phyloP scores from a whole-genome alignment of 2,888 invertebrate species.

The Tetragonisca angustula region DNA sequence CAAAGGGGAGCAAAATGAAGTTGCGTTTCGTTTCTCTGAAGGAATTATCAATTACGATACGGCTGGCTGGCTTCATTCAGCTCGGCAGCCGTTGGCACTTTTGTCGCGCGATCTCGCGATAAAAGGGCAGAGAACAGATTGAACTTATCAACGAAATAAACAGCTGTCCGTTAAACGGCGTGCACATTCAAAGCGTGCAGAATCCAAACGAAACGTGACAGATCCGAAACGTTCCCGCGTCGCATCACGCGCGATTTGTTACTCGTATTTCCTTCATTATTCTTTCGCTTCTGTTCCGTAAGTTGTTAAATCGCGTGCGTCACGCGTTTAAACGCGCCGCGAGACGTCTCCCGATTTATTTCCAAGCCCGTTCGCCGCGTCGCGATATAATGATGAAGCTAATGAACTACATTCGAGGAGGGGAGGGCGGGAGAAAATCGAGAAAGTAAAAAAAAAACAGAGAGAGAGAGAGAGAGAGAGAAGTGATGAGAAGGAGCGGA shows the following conservation, averaged over 20 bases:
- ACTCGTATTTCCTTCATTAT: slow-evolving; percentile 19
- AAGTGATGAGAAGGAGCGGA: no score
- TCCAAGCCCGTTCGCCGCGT: not conserved
- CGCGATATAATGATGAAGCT: not conserved
- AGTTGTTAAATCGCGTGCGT: slow-evolving; percentile 6
- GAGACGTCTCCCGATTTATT: not conserved
- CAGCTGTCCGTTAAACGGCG: slow-evolving; percentile 3
- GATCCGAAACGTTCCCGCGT: slow-evolving; percentile 1
- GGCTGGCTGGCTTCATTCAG: not conserved
- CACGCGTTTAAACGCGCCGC: not conserved
- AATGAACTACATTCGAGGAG: not conserved
- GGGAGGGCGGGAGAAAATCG: not conserved
- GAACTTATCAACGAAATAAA: slow-evolving; percentile 20
- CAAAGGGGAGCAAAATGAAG: no score
- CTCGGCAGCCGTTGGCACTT: not conserved
- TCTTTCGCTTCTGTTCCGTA: slow-evolving; percentile 5
- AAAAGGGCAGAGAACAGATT: not conserved
- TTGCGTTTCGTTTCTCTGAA: no score
- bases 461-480: no score
- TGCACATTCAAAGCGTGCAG: not conserved
- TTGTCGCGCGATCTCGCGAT: not conserved
- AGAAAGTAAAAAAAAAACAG: not conserved
- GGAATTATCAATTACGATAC: no score
- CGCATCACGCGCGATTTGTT: not conserved
- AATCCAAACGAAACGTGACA: not conserved